Base-by-base conservation (phyloP, 2,888 invertebrate genomes). In the Catocala fraxini region DNA sequence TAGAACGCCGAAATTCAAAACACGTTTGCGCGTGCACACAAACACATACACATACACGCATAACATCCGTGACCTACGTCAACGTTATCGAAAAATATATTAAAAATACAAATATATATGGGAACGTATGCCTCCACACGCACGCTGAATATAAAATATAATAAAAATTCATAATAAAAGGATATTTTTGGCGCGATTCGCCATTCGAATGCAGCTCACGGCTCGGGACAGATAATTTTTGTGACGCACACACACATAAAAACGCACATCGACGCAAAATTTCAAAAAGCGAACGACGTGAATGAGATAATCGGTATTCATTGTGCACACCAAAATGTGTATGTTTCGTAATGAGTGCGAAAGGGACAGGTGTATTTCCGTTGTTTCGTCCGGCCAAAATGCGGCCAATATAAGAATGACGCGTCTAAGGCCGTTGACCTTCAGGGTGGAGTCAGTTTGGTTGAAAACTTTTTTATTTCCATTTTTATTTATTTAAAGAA, bases 341-440 rank as follows among this genome's bases (percentile, higher is more conserved):
- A 85, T 86, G 79, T 76, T 79, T 77, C 59, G 65, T 77, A 73
- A 75, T 74, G 70, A 63, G 91, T 82, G 83, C 51, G 88, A 93
- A 65, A 55, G 85, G 68, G 93, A 92, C 70, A 70, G 83, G 69
- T 74, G 79, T 77, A 87, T 77, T 85, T 88, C 81, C 82, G 82
- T 83, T 80, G 87, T 89, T 92, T 87, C 89, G 84, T 84, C 73
- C 82, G 84, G 85, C 93, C 93, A 89, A 93, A 93, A 91, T 92
- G 92, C 90, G 87, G 88, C 92, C 90, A 88, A 92, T 93, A 93
- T 91, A 93, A 93, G 93, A 93, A 93, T 93, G 92, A 93, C 91
- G 90, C 87, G 88, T 88, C 83, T 89, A 88, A 88, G 92, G 91
- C 88, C 90, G 72, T 87, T 85, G 91, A 91, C 93, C 88, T 87